Percentiles rank a stretch among this genome's conserved stretches.
phyloP scores from a whole-genome alignment of 2,888 invertebrate species.

The Rhyacophila evoluta region DNA sequence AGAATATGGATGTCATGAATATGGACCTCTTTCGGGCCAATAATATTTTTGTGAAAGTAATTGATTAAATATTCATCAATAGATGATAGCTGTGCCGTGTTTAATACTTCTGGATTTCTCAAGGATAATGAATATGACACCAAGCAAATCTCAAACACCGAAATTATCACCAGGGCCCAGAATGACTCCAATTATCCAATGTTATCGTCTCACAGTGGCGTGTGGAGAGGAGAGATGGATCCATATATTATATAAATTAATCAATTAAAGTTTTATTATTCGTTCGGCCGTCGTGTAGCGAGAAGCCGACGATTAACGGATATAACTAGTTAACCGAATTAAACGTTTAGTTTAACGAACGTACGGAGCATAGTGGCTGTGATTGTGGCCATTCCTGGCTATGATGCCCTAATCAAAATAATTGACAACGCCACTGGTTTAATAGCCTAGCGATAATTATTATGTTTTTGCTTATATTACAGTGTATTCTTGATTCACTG shows the following conservation, averaged over 20 bases:
- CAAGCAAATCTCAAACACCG: not conserved
- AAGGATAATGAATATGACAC: not conserved
- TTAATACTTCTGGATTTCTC: no score
- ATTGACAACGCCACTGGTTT: not conserved
- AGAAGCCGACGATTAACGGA: slow-evolving; percentile 70
- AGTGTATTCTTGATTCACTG: no score
- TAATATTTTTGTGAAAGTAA: no score
- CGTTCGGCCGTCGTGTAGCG: slow-evolving; percentile 60
- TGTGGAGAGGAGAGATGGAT: not conserved
- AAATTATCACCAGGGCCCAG: not conserved
- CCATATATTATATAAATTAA: slow-evolving; percentile 66
- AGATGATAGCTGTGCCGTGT: no score
- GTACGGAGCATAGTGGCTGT: slow-evolving; percentile 64
- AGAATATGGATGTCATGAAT: no score
- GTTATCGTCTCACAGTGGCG: not conserved
- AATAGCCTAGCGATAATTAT: not conserved
- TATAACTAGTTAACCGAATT: slow-evolving; percentile 73
- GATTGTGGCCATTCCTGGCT: slow-evolving; percentile 62
- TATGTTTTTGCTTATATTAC: no score
- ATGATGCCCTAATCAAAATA: not conserved
- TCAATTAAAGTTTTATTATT: slow-evolving; percentile 63
- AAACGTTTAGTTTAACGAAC: slow-evolving; percentile 71
- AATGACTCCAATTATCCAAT: slow-evolving; percentile 17
- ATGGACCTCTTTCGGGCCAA: no score
- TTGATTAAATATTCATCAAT: no score